Conservation (phyloP, 2,113 vertebrate genomes). For the Onychostoma macrolepis region DNA sequence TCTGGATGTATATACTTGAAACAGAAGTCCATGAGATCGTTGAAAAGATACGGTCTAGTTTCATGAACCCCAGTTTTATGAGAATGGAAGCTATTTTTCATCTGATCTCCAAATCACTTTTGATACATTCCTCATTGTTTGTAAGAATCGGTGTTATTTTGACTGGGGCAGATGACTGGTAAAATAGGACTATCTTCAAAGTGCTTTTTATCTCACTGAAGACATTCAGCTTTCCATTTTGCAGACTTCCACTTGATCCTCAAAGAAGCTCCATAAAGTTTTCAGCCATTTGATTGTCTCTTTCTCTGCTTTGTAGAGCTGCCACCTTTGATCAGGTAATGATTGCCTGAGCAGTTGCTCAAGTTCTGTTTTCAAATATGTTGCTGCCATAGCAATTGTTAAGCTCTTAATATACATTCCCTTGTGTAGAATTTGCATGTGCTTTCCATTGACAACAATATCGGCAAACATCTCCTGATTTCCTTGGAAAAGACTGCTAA, state of each 20-base stretch:
- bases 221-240: rapidly evolving
- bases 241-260: neutral
- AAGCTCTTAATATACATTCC: slow-evolving; percentile 64
- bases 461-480: slow-evolving; percentile 69
- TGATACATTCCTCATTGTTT: slow-evolving; percentile 69
- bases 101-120: slow-evolving; percentile 51
- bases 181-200: slow-evolving; percentile 71
- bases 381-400: slow-evolving; percentile 64
- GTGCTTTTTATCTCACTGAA: slow-evolving; percentile 51
- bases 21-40: rapidly evolving
- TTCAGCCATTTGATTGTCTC: too few species aligned
- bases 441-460: rapidly evolving
- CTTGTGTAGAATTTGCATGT: slow-evolving; percentile 37
- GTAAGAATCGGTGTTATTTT: slow-evolving; percentile 54
- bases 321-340: too few species aligned
- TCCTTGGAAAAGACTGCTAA: slow-evolving; percentile 66
- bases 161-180: slow-evolving; percentile 66
- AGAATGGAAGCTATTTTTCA: slow-evolving; percentile 47
- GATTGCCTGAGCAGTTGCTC: too few species aligned
- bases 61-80: slow-evolving; percentile 76
- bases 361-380: slow-evolving; percentile 69
- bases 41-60: slow-evolving; percentile 49
- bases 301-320: too few species aligned
- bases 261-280: slow-evolving; percentile 78
- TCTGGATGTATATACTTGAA: rapidly evolving